Conservation (phyloP, 2,797 vertebrate species). For the Bovichtus diacanthus region DNA sequence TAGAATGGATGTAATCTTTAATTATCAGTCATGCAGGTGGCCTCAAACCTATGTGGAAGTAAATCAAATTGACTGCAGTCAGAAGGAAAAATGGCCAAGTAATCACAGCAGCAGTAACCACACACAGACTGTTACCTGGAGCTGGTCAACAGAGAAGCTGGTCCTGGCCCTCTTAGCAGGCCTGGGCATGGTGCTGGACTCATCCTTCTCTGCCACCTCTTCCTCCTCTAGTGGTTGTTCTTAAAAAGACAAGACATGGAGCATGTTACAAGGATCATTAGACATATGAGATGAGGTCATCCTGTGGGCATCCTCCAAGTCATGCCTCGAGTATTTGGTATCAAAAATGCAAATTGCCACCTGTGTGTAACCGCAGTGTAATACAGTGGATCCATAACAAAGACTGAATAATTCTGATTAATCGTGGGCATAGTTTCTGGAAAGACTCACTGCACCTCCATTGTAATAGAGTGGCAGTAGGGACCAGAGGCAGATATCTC, state of each 20-base stretch:
- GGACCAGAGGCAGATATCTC: not conserved
- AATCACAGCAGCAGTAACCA: not conserved
- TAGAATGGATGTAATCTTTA: too few relatives aligned
- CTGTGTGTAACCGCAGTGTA: not conserved
- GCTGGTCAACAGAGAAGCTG: conserved; percentile 96
- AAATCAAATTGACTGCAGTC: not conserved
- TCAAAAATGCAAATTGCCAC: not conserved
- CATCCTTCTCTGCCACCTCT: conserved; percentile 89
- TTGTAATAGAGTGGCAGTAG: not conserved
- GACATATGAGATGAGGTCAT: not conserved
- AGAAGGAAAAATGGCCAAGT: not conserved
- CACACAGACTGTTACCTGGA: conserved; percentile 86
- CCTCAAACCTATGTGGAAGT: too few relatives aligned
- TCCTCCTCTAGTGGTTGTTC: conserved; percentile 90
- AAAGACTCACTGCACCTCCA: not conserved
- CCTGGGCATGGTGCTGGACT: conserved; percentile 85
- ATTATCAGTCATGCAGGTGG: not conserved
- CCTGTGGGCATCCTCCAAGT: not conserved
- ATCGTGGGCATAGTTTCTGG: not conserved
- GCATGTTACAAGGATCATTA: not conserved
- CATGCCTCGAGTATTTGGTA: not conserved
- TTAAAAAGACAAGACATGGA: conserved; percentile 53
- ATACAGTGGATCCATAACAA: not conserved
- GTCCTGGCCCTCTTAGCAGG: conserved; percentile 97
- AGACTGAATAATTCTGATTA: not conserved